phyloP scores from a whole-genome alignment of 1,140 invertebrate species.

The Nomia melanderi region DNA sequence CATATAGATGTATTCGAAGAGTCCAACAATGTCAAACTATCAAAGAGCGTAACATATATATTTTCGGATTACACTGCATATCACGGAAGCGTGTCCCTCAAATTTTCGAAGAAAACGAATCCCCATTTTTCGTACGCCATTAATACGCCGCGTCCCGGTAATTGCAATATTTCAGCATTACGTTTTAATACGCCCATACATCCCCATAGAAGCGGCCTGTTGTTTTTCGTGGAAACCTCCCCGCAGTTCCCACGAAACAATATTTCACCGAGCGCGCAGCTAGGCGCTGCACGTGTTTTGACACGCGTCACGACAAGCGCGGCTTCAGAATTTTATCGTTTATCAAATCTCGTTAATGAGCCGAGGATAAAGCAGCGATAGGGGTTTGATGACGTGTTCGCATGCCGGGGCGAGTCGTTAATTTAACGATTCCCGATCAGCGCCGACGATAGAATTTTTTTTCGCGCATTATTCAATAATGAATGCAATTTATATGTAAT shows the following conservation, averaged over 20 bases:
- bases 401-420: neutral
- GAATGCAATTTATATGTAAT: conserved; percentile 6
- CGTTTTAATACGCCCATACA: conserved; percentile 19
- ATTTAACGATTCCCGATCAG: conserved; percentile 33
- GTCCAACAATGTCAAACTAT: no score
- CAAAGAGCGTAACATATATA: neutral
- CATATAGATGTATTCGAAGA: no score
- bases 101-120: neutral
- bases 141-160: neutral
- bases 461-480: conserved; percentile 13
- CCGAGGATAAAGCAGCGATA: conserved; percentile 11
- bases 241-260: neutral
- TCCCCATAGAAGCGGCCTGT: conserved; percentile 11
- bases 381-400: conserved; percentile 13
- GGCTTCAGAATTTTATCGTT: conserved; percentile 31
- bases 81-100: neutral
- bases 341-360: conserved; percentile 41
- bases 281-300: conserved; percentile 9
- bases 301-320: neutral
- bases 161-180: conserved; percentile 39
- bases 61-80: neutral
- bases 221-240: conserved; percentile 6
- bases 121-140: neutral
- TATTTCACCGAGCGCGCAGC: neutral
- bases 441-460: conserved; percentile 1